phyloP scores from a whole-genome alignment of 1,140 invertebrate species.

The Cardiocondyla obscurior region DNA sequence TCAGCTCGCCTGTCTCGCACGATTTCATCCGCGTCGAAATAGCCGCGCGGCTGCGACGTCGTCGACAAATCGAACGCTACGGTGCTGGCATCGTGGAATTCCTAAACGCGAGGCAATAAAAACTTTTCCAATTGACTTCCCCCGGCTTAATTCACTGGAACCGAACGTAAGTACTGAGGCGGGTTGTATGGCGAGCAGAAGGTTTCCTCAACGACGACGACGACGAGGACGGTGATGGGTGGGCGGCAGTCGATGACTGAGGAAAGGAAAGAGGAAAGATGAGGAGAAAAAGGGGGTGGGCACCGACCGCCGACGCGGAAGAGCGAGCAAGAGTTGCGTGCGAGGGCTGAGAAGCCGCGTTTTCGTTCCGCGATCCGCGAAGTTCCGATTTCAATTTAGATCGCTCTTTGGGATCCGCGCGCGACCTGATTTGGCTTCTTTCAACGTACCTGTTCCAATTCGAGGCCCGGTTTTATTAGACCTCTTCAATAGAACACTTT shows the following conservation, averaged over 20 bases:
- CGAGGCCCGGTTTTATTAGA: slow-evolving; percentile 38
- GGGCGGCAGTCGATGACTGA: slow-evolving; percentile 1
- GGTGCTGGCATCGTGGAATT: slow-evolving; percentile 66
- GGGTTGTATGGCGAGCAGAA: slow-evolving; percentile 58
- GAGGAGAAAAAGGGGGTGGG: background rate
- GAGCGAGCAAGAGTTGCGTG: slow-evolving; percentile 8
- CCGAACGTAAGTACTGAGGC: slow-evolving; percentile 68
- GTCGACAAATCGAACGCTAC: slow-evolving; percentile 64
- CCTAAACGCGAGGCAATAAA: slow-evolving; percentile 75
- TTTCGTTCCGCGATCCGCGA: slow-evolving; percentile 41
- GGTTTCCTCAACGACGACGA: slow-evolving; percentile 45
- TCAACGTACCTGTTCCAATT: slow-evolving; percentile 30
- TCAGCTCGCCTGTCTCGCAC: slow-evolving; percentile 28
- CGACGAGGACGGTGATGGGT: background rate
- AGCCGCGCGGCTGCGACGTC: background rate
- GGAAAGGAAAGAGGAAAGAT: background rate
- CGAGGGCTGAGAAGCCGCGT: slow-evolving; percentile 10
- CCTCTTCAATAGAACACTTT: slow-evolving; percentile 40
- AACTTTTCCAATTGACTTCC: slow-evolving; percentile 79
- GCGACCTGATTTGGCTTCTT: slow-evolving; percentile 45
- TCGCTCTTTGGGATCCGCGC: slow-evolving; percentile 13
- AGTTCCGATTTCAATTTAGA: slow-evolving; percentile 61
- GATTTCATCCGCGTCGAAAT: slow-evolving; percentile 42
- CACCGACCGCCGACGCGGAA: slow-evolving; percentile 1
- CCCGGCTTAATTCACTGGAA: slow-evolving; percentile 73